These are phyloP conservation scores for Paguma larvata DNA, from an alignment of 2,797 vertebrate genomes.

Conservation along the genomic window DNA sequence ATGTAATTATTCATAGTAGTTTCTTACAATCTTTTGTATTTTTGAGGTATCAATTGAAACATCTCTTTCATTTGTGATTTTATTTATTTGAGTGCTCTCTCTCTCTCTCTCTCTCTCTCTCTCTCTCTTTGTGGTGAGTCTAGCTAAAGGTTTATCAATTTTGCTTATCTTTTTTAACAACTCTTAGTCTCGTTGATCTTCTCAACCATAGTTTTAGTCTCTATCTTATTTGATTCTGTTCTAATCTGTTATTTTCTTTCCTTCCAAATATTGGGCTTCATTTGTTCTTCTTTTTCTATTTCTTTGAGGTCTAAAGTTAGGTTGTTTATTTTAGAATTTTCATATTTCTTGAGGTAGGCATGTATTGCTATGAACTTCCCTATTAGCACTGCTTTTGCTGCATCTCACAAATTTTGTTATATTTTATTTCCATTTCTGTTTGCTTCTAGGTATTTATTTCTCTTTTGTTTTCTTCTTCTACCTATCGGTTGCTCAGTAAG, in stretches of 20 bases:
- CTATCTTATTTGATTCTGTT: background rate
- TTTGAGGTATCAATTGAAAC: background rate
- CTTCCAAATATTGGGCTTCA: background rate
- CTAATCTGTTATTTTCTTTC: background rate
- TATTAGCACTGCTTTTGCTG: background rate
- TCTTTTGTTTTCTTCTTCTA: background rate
- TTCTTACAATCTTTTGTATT: background rate
- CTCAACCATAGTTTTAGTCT: background rate
- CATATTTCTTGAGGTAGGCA: background rate
- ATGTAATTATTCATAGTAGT: background rate
- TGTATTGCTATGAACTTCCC: background rate
- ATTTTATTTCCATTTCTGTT: background rate
- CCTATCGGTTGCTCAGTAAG: background rate
- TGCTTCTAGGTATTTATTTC: background rate
- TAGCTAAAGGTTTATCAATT: background rate
- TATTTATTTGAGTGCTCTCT: background rate
- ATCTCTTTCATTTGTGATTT: background rate
- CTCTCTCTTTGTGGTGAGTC: background rate
- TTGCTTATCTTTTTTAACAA: background rate
- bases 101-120: background rate
- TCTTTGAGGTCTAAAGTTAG: background rate
- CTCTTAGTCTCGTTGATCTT: background rate
- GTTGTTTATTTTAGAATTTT: background rate
- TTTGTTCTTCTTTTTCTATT: background rate
- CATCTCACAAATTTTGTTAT: background rate